Conservation (phyloP, 2,888 invertebrate species). For the Cerastoderma edule region DNA sequence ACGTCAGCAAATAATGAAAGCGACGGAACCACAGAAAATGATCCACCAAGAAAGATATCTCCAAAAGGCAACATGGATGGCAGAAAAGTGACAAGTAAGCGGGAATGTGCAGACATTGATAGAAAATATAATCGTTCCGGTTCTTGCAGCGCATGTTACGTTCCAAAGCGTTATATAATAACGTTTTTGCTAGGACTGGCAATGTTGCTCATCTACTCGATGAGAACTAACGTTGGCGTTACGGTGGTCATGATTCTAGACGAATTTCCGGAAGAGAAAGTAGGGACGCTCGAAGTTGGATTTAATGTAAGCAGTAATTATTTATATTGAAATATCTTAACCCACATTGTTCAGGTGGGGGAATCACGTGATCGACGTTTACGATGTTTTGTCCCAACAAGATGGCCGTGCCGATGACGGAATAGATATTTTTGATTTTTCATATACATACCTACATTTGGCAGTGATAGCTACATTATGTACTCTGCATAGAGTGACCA, state of each 20-base stretch:
- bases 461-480: too few relatives aligned
- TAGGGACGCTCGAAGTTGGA: constrained; percentile 60
- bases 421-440: too few relatives aligned
- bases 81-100: too few relatives aligned
- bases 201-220: constrained; percentile 78
- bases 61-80: not conserved
- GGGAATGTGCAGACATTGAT: not conserved
- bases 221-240: constrained; percentile 81
- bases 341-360: too few relatives aligned
- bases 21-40: too few relatives aligned
- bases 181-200: constrained; percentile 73
- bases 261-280: constrained; percentile 65
- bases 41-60: not conserved
- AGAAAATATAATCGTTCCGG: too few relatives aligned
- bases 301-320: constrained; percentile 51
- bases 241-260: constrained; percentile 80
- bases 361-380: too few relatives aligned
- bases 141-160: constrained; percentile 36
- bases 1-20: constrained; percentile 13
- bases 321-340: too few relatives aligned
- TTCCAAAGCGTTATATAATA: constrained; percentile 74
- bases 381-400: too few relatives aligned
- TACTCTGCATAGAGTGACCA: too few relatives aligned
- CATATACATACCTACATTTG: too few relatives aligned
- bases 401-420: too few relatives aligned